phyloP scores from a whole-genome alignment of 2,888 invertebrate species.

The Zygaena filipendulae region DNA sequence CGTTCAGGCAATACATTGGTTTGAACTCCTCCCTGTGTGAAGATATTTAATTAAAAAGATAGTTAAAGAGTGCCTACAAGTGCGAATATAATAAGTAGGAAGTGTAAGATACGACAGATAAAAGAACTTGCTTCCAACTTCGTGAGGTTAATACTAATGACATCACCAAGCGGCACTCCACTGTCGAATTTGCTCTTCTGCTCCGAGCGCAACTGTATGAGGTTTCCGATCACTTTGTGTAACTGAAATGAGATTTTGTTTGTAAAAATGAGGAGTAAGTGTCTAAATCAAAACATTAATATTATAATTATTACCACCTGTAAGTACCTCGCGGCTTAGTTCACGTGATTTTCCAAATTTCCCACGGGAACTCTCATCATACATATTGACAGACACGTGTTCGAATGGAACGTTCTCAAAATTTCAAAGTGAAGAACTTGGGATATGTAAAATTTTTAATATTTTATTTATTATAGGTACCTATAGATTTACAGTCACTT shows the following conservation, averaged over 20 bases:
- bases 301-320: background rate
- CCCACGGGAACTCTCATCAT: too few species aligned
- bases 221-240: slow-evolving; percentile 69
- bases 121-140: slow-evolving; percentile 29
- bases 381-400: too few species aligned
- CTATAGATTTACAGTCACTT: too few species aligned
- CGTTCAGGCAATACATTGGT: slow-evolving; percentile 83
- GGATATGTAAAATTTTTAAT: too few species aligned
- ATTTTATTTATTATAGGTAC: too few species aligned
- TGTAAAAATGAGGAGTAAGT: background rate
- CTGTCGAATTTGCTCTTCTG: slow-evolving; percentile 66
- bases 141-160: slow-evolving; percentile 82
- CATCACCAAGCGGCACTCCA: slow-evolving; percentile 72
- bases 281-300: too few species aligned
- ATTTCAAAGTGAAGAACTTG: too few species aligned
- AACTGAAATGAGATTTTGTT: slow-evolving; percentile 23
- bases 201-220: slow-evolving; percentile 71
- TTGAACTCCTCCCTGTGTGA: slow-evolving; percentile 80
- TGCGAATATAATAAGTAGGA: too few species aligned
- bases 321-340: background rate
- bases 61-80: background rate
- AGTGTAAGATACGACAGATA: slow-evolving; percentile 5
- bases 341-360: too few species aligned
- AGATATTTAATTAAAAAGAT: background rate
- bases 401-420: too few species aligned